Percentiles rank a stretch among this genome's conserved stretches.
These are phyloP conservation scores for Cyclura pinguis DNA, from an alignment of 2,797 vertebrate genomes.

Conservation along the genomic window DNA sequence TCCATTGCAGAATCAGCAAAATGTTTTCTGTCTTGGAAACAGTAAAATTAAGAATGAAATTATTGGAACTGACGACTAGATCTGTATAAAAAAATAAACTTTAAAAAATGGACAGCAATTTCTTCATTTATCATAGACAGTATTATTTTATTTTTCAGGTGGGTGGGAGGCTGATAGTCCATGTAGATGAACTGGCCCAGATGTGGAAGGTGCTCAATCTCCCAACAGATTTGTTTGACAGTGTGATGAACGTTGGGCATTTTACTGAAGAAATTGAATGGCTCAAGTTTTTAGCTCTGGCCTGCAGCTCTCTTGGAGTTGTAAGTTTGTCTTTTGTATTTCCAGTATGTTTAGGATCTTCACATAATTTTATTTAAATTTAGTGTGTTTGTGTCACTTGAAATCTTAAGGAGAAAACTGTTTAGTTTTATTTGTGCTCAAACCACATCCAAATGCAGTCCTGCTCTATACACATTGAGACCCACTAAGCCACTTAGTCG, in stretches of 20 bases:
- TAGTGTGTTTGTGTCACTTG: constrained; percentile 23
- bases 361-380: constrained; percentile 17
- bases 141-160: constrained; percentile 51
- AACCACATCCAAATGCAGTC: not conserved
- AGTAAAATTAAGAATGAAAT: not conserved
- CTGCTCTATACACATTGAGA: not conserved
- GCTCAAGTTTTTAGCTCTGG: constrained; percentile 76
- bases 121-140: constrained; percentile 21
- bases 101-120: not conserved
- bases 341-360: constrained; percentile 15
- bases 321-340: constrained; percentile 57
- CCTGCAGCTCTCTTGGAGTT: constrained; percentile 72
- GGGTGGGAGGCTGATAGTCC: constrained; percentile 60
- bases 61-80: constrained; percentile 12
- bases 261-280: constrained; percentile 74
- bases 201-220: constrained; percentile 72
- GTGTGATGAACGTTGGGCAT: constrained; percentile 70
- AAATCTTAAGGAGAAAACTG: constrained; percentile 1
- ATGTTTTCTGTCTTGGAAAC: not conserved
- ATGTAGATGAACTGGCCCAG: constrained; percentile 67
- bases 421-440: constrained; percentile 5
- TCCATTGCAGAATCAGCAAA: not conserved
- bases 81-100: not conserved
- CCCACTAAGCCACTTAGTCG: not conserved
- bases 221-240: constrained; percentile 69